These are phyloP conservation scores for Lacanobia wlatinum DNA, from an alignment of 2,888 invertebrate species.

Conservation along the genomic window DNA sequence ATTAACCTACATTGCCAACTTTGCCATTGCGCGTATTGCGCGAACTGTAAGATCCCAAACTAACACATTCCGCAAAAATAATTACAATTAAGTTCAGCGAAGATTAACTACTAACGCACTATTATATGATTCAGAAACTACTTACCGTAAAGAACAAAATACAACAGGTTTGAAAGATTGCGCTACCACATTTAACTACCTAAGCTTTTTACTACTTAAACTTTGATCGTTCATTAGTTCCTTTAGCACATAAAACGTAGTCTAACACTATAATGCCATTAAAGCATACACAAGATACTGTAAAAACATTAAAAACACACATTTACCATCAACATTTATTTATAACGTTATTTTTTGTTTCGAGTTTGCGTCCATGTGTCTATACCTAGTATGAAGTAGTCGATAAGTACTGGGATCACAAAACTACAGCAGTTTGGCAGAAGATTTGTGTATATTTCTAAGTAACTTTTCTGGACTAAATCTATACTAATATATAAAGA, in stretches of 20 bases:
- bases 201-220: constrained; percentile 11
- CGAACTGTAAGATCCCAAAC: too few relatives aligned
- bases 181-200: background rate
- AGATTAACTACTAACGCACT: constrained; percentile 1
- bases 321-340: background rate
- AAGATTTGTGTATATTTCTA: too few relatives aligned
- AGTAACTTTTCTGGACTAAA: too few relatives aligned
- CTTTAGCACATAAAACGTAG: background rate
- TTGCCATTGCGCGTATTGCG: too few relatives aligned
- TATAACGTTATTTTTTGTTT: too few relatives aligned
- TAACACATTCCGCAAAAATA: too few relatives aligned
- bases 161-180: constrained; percentile 27
- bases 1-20: too few relatives aligned
- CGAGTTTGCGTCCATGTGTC: too few relatives aligned
- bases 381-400: too few relatives aligned
- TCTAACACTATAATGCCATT: background rate
- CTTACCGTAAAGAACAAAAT: constrained; percentile 1
- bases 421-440: too few relatives aligned
- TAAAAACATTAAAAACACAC: background rate
- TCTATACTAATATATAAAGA: too few relatives aligned
- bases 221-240: background rate
- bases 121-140: background rate
- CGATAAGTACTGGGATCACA: too few relatives aligned
- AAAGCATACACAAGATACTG: background rate
- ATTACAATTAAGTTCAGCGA: background rate